A percentile compares a stretch with the other conserved stretches of the same genome.
Evolutionary conservation across 2,113 vertebrate genomes (phyloP).

Genomic region (Heterotilapia buettikoferi): DNA sequence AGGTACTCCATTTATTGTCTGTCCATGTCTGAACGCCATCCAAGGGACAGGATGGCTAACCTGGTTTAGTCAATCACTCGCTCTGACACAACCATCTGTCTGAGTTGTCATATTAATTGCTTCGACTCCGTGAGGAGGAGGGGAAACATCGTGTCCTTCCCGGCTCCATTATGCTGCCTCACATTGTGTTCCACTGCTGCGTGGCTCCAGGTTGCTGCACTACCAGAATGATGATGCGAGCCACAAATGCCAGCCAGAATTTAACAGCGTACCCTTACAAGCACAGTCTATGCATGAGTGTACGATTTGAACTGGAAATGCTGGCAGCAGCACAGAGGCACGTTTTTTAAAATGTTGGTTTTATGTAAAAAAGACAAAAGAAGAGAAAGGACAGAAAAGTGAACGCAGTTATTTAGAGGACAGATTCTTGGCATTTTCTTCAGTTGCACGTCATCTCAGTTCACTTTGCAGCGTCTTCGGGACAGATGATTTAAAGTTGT

Average conservation of each 20-base stretch:
- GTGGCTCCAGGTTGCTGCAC: not conserved
- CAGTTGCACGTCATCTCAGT: not conserved
- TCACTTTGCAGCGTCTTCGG: not conserved
- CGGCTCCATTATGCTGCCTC: slow-evolving; percentile 7
- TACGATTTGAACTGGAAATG: not conserved
- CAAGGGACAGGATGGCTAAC: not conserved
- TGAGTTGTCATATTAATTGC: slow-evolving; percentile 20
- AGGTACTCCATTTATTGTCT: not conserved
- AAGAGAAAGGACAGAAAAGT: not conserved
- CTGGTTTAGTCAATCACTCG: slow-evolving; percentile 19
- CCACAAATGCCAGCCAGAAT: not conserved
- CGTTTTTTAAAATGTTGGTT: not conserved
- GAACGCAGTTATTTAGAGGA: not conserved
- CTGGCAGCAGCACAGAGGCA: not conserved
- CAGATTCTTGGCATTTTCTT: not conserved
- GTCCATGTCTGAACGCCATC: not conserved
- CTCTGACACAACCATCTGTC: slow-evolving; percentile 25
- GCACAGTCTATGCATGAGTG: not conserved
- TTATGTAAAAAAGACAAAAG: not conserved
- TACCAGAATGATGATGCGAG: not conserved
- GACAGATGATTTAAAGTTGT: not conserved
- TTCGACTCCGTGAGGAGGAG: not conserved
- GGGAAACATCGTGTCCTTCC: not conserved
- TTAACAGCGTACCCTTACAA: not conserved
- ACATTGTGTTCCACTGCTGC: not conserved